Evolutionary conservation across 2,888 invertebrate genomes (phyloP), one percentile per base, ranked within the genome.

Genomic region (Melanostoma scalare): DNA sequence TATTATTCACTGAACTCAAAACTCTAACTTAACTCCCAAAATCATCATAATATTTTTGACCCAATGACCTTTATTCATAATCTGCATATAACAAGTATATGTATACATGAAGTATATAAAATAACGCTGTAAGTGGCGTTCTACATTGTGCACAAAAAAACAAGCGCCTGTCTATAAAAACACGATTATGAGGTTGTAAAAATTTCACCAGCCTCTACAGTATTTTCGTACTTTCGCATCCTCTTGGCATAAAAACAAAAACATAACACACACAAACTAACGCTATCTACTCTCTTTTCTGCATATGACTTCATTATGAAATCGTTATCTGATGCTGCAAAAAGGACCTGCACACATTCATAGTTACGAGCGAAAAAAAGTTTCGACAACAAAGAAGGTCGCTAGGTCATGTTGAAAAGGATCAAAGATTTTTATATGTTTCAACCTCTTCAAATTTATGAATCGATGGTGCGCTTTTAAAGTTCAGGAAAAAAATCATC

Each of bases 201-300:
- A 60, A 75, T 33, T 8, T 8, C 4, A 38, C 42, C 6, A 53
- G 48, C 52, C 33, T 56, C 46, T 75, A 58, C 31, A 75, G 58
- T 40, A 69, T 76, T 69, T 69, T 76, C 53, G 68, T 76, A 68
- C 61, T 69, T 76, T 76, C 60, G 76, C 76, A 76, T 76, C 68
- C 75, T 61, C 75, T 76, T 76, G 75, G 75, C 68, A 68, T 55
- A 76, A 60, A 68, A 68, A 67, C 53, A 33, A 75, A 44, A 65
- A 67, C 20, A 20, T 20, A 46, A 10, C 53, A 61, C 53, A 76
- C 40, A 61, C 40, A 61, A 61, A 30, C 35, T 40, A 48, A 61
- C 46, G 46, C 46, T 40, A 55, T 60, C 40, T 53, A 61, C 52
- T 53, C 9, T 53, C 58, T 75, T 30, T 55, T 56, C 30, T 38